Evolutionary conservation across 2,113 vertebrate genomes (phyloP), one percentile per base, ranked within the genome.

Genomic region (Peromyscus leucopus): DNA sequence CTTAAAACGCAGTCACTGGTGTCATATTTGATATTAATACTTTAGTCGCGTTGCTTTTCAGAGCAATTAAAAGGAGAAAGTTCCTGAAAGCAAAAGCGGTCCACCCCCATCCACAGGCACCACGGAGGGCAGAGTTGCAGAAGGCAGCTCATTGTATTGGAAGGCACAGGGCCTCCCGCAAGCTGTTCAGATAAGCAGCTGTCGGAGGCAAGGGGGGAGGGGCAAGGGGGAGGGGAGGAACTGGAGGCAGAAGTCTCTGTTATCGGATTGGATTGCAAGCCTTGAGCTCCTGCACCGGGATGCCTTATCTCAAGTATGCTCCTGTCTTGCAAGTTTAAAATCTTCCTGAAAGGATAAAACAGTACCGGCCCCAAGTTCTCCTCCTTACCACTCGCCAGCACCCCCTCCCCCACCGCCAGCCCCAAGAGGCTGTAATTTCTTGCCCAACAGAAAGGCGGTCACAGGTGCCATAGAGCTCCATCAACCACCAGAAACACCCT

Each of bases 161-260:
- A 97, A 91, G 92, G 90, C 88, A 39, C 10, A 48, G 7, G 69
- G 94, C 95, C 90, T 92, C 85, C 86, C 89, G 97, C 98, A 99
- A 98, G 98, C 98, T 98, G 98, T 98, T 98, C 82, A 17, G 67
- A 98, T 97, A 99, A 98, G 99, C 99, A 99, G 99, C 98, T 99
- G 99, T 98, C 98, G 84, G 91, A 97, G 93, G 86, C 42, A 22
- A 19, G 22, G 55, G 57, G 80, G 85, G 94, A 97, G 51, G 22
- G 46, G 31, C 0, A 31, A 1, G 96, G 97, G 91, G 93, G 98
- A 83, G 55, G 87, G 13, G 69, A 9, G 69, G 59, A 1, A 6
- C 3, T 61, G 48, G 82, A 65, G 97, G 98, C 90, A 98, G 98
- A 98, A 98, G 98, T 98, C 98, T 98, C 93, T 16, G 93, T 98